Conservation (phyloP, 2,797 vertebrate species). For the Amphiprion clarkii region DNA sequence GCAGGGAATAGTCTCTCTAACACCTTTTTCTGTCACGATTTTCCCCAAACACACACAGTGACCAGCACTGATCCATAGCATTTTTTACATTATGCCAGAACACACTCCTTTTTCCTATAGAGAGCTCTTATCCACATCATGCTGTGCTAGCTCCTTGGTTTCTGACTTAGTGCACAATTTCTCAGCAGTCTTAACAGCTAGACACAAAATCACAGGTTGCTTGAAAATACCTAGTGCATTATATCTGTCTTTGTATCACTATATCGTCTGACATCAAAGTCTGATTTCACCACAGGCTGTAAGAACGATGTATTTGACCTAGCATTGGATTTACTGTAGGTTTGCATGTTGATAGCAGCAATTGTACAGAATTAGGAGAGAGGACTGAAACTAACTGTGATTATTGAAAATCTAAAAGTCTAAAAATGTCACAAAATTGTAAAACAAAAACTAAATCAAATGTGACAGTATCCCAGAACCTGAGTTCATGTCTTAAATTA, state of each 20-base stretch:
- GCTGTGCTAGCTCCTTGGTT: constrained; percentile 1
- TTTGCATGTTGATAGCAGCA: no score
- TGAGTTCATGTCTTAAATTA: no score
- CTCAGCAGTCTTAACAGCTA: constrained; percentile 8
- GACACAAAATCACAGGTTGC: not conserved
- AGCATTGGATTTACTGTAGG: no score
- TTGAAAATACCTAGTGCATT: constrained; percentile 36
- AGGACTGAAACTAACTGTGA: no score
- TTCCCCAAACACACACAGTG: not conserved
- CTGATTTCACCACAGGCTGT: not conserved
- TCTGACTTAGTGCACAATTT: not conserved
- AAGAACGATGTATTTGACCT: not conserved
- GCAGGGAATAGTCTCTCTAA: not conserved
- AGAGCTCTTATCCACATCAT: constrained; percentile 11
- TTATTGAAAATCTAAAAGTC: not conserved
- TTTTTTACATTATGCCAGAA: constrained; percentile 5
- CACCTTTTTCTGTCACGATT: not conserved
- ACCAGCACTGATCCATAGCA: not conserved
- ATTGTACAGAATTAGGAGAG: no score
- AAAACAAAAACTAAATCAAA: no score
- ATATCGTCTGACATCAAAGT: constrained; percentile 26
- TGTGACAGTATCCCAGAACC: no score
- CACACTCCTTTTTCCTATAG: constrained; percentile 9
- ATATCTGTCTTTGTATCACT: constrained; percentile 25
- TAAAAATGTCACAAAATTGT: no score